Base-by-base conservation (phyloP, 2,888 invertebrate species). In the Macaria notata region DNA sequence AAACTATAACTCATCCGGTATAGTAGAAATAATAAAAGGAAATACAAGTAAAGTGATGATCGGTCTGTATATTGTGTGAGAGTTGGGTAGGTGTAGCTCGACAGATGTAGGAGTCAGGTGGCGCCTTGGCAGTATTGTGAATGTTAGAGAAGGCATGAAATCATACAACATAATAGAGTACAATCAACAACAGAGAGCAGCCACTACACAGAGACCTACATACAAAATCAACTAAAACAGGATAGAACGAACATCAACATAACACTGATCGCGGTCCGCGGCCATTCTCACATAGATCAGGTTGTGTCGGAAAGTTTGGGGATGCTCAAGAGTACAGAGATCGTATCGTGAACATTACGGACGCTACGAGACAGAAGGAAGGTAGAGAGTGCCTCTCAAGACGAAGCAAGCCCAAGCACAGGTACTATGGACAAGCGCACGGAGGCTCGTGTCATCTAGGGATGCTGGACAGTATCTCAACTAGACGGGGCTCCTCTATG, bases 101-200 rank as follows among this genome's bases (percentile, higher is more conserved):
- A 89, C 86, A 81, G 83, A 83, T 88, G 88, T 86, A 78, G 88
- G 88, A 91, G 90, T 90, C 68, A 70, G 84, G 90, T 90, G 88
- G 88, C 76, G 78, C 81, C 75, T 81, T 88, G 88, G 79, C 78
- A 88, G 90, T 91, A 90, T 87, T 88, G 89, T 90, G 88, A 90
- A 88, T 90, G 91, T 91, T 84, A 78, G 80, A 90, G 86, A 89
- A 90, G 89, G 91, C 91, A 89, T 86, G 85, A 88, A 89, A 88
- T 87, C 81, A 88, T 87, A 90, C 86, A 91, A 90, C 88, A 88
- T 86, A 89, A 90, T 86, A 87, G 84, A 86, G 76, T 83, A 91
- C 91, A 91, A 81, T 87, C 86, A 86, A 91, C 91, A 92, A 92
- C 92, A 92, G 87, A 88, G 84, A 92, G 84, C 92, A 92, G 92